Evolutionary conservation across 2,888 invertebrate species (phyloP).

Genomic region (Rhamphomyia laevipes): DNA sequence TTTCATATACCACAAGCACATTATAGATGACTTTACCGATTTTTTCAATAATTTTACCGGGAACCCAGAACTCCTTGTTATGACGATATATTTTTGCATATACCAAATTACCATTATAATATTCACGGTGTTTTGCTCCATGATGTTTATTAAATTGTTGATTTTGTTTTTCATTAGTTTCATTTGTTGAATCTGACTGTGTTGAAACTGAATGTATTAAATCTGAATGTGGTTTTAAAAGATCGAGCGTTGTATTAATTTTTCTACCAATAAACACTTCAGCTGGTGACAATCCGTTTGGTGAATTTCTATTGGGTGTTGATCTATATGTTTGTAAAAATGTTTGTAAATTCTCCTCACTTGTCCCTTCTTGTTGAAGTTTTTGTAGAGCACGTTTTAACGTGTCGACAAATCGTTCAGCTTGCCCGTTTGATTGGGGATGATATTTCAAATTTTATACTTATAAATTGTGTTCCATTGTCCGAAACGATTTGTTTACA

Average conservation of each 20-base stretch:
- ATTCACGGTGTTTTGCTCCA: constrained; percentile 2
- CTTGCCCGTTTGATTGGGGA: constrained; percentile 17
- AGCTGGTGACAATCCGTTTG: constrained; percentile 13
- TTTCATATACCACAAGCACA: constrained; percentile 8
- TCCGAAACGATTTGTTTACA: constrained; percentile 10
- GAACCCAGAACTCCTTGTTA: constrained; percentile 9
- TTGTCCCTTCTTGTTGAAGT: constrained; percentile 11
- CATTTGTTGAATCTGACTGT: background rate
- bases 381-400: constrained; percentile 15
- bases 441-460: constrained; percentile 9
- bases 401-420: constrained; percentile 16
- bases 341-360: constrained; percentile 10
- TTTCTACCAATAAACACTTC: constrained; percentile 14
- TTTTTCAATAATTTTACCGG: constrained; percentile 9
- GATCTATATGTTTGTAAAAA: constrained; percentile 15
- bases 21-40: constrained; percentile 14
- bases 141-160: constrained; percentile 4
- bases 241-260: constrained; percentile 11
- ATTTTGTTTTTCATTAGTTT: constrained; percentile 1
- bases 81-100: constrained; percentile 8
- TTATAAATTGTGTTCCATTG: constrained; percentile 11
- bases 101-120: constrained; percentile 8
- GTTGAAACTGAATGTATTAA: no score
- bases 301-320: constrained; percentile 13
- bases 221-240: constrained; percentile 14